Base-by-base conservation (phyloP, 2,797 vertebrate species). In the Tenualosa thibaudeaui region DNA sequence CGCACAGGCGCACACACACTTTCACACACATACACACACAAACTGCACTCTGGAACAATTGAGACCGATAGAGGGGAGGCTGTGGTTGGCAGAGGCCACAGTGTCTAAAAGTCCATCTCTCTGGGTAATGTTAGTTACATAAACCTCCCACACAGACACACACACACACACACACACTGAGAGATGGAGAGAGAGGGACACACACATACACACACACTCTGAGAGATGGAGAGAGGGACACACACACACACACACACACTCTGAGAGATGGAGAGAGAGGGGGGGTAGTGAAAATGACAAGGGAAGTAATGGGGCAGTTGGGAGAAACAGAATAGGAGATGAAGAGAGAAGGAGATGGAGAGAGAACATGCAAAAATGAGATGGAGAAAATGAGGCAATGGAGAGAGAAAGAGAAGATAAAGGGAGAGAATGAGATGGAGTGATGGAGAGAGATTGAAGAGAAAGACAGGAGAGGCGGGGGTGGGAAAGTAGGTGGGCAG, bases 61-160 rank as follows among this genome's bases (percentile, higher is more conserved):
- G 65, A 37, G 24, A 37, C 24, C 5, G 26, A 37, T 68, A 12
- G 26, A 68, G 24, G 65, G 65, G 26, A 68, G 12, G 12, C 31
- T 4, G 5, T 22, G 31, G 65, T 68, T 37, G 65, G 65, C 65
- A 37, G 65, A 68, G 65, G 65, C 65, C 65, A 68, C 65, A 31
- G 65, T 68, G 65, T 68, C 65, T 68, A 68, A 68, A 68, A 68
- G 65, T 68, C 65, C 24, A 31, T 68, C 65, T 68, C 65, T 68
- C 65, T 68, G 12, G 65, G 24, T 37, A 68, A 2, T 26, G 24
- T 31, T 26, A 24, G 60, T 65, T 68, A 68, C 26, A 68, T 68
- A 68, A 68, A 37, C 65, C 65, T 37, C 65, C 65, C 65, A 37
- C 65, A 37, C 65, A 68, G 26, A 68, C 26, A 37, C 31, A 68